These are phyloP conservation scores for Eristalis pertinax DNA, from an alignment of 2,888 invertebrate genomes.

Conservation along the genomic window DNA sequence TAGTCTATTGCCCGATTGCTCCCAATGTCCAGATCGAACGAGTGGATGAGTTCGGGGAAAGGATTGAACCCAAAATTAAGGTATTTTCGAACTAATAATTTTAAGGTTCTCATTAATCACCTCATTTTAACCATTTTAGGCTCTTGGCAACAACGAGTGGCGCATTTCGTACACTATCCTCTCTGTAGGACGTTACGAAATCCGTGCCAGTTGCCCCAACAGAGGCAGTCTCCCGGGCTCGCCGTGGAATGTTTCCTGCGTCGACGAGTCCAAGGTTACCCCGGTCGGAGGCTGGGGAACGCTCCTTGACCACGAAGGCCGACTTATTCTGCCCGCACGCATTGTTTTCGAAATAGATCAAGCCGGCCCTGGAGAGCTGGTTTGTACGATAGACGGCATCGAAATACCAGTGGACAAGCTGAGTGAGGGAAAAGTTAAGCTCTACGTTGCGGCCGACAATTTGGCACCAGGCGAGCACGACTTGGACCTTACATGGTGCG, in stretches of 20 bases:
- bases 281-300: constrained; percentile 94
- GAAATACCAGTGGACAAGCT: constrained; percentile 82
- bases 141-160: constrained; percentile 89
- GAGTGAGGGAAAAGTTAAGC: constrained; percentile 79
- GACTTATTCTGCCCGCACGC: constrained; percentile 88
- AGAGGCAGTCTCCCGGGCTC: constrained; percentile 87
- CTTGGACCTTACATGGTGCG: constrained; percentile 90
- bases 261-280: constrained; percentile 80
- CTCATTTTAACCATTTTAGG: constrained; percentile 66
- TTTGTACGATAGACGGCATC: constrained; percentile 86
- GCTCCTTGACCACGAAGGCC: constrained; percentile 88
- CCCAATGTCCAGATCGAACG: constrained; percentile 86
- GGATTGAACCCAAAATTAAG: constrained; percentile 81
- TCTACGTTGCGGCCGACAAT: constrained; percentile 83
- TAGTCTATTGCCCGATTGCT: constrained; percentile 82
- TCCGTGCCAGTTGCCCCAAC: constrained; percentile 87
- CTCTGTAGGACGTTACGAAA: constrained; percentile 95
- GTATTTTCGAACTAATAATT: constrained; percentile 29
- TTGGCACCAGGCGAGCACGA: constrained; percentile 87
- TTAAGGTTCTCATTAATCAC: background rate
- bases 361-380: constrained; percentile 93
- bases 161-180: constrained; percentile 94
- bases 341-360: constrained; percentile 93
- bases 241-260: constrained; percentile 88
- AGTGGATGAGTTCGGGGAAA: constrained; percentile 80